A percentile compares a stretch with the other conserved stretches of the same genome.
These are phyloP conservation scores for Bryconaethiops microstoma DNA, from an alignment of 2,797 vertebrate genomes.

Conservation along the genomic window DNA sequence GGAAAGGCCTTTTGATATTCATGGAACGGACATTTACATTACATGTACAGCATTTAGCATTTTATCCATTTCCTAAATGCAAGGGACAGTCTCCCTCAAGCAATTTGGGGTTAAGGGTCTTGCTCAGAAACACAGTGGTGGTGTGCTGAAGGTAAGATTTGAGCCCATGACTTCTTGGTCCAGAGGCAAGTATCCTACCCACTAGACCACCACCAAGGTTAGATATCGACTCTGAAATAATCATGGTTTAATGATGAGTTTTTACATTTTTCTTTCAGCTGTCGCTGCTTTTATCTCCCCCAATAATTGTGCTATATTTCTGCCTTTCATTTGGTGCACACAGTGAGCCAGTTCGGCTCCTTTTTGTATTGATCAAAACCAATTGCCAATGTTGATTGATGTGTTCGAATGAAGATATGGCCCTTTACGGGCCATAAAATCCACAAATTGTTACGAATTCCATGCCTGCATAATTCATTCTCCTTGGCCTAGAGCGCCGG, in stretches of 20 bases:
- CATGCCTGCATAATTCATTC: conserved; percentile 22
- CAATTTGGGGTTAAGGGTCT: too few species aligned
- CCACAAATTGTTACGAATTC: background rate
- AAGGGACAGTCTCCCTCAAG: too few species aligned
- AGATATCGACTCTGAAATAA: too few species aligned
- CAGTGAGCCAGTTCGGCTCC: conserved; percentile 19
- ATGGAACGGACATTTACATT: too few species aligned
- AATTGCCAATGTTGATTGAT: conserved; percentile 24
- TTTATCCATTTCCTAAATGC: too few species aligned
- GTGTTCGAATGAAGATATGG: conserved; percentile 1
- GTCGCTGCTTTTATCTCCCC: background rate
- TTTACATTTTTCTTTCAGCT: background rate
- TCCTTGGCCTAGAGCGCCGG: background rate
- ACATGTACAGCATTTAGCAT: too few species aligned
- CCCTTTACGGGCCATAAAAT: conserved; percentile 13
- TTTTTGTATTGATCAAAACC: conserved; percentile 29
- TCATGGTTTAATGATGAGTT: background rate
- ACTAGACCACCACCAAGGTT: too few species aligned
- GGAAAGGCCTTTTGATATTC: background rate
- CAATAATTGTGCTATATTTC: background rate
- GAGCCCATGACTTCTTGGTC: too few species aligned
- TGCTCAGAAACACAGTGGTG: too few species aligned
- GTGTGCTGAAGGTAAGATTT: too few species aligned
- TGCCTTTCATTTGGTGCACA: conserved; percentile 23
- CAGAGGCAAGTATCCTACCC: too few species aligned